Base-by-base conservation (phyloP, 2,113 vertebrate genomes). In the Mustela lutreola region DNA sequence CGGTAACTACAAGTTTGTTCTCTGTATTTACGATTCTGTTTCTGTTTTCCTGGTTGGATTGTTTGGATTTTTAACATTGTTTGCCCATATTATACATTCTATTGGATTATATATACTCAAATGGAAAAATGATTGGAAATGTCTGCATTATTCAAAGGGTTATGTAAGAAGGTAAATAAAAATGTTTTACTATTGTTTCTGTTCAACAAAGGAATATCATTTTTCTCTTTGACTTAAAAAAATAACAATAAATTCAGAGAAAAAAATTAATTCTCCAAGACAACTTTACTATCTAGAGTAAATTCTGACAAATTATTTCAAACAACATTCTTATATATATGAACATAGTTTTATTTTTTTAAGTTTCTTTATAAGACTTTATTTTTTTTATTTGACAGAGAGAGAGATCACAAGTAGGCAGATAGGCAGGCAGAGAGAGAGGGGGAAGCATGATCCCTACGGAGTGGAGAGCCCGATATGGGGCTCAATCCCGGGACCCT, bases 141-240 rank as follows among this genome's bases (percentile, higher is more conserved):
- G 4, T 10, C 45, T 83, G 24, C n/a, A 45, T 73, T 79, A 50
- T 76, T 63, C 48, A 78, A 79, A 91, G 8, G 11, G 0, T 73
- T 65, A 9, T 84, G 1, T 67, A 78, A 63, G 71, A 91, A 71
- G 39, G 3, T 58, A 78, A 81, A 76, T n/a, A 70, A 42, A 83
- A 63, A 71, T 45, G 4, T 96, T 75, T 94, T 86, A 15, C 19
- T 82, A 14, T 82, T 50, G 0, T 45, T 93, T 94, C 15, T 79
- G 9, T 78, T 79, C 24, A 83, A 83, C 21, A 31, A 11, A 80
- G 5, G 16, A 24, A 93, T 88, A 42, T 75, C 2, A 82, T 75
- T 62, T 90, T 95, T 26, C 39, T 65, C 2, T 96, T 89, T 94
- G 8, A 53, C 91, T 48, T 88, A 84, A 88, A 65, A 42, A 14